phyloP scores from a whole-genome alignment of 2,888 invertebrate species.

The Temnothorax ravouxi region DNA sequence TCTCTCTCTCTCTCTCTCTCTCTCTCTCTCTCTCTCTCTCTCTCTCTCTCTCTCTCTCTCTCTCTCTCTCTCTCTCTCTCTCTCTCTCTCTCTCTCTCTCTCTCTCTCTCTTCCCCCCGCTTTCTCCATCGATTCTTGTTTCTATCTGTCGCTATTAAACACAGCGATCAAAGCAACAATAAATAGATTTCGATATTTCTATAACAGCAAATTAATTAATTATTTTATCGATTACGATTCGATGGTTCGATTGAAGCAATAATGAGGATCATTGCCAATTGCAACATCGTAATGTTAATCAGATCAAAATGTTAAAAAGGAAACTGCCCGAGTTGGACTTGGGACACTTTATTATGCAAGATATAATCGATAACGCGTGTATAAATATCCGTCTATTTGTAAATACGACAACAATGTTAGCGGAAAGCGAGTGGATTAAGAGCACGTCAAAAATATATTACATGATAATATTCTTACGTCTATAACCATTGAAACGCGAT shows the following conservation, averaged over 20 bases:
- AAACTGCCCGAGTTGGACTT: conserved; percentile 16
- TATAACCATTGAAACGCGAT: neutral
- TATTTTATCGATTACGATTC: conserved; percentile 57
- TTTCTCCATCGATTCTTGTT: conserved; percentile 60
- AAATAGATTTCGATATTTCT: conserved; percentile 72
- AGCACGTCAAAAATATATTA: conserved; percentile 24
- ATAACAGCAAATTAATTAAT: conserved; percentile 67
- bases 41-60: too few species aligned
- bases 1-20: too few species aligned
- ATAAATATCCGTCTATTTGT: conserved; percentile 47
- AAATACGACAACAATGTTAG: conserved; percentile 30
- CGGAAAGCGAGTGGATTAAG: conserved; percentile 26
- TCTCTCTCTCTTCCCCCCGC: conserved; percentile 33
- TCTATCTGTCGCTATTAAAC: conserved; percentile 60
- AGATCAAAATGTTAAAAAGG: conserved; percentile 32
- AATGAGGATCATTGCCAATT: conserved; percentile 16
- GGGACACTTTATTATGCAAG: conserved; percentile 35
- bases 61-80: conserved; percentile 43
- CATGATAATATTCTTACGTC: conserved; percentile 20
- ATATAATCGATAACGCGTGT: conserved; percentile 44
- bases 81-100: conserved; percentile 28
- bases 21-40: too few species aligned
- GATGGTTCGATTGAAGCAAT: conserved; percentile 36
- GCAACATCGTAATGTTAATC: conserved; percentile 10
- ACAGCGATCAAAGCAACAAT: conserved; percentile 60